Percentiles rank a stretch among this genome's conserved stretches.
Conservation (phyloP, 2,888 invertebrate species). For the Patella caerulea region DNA sequence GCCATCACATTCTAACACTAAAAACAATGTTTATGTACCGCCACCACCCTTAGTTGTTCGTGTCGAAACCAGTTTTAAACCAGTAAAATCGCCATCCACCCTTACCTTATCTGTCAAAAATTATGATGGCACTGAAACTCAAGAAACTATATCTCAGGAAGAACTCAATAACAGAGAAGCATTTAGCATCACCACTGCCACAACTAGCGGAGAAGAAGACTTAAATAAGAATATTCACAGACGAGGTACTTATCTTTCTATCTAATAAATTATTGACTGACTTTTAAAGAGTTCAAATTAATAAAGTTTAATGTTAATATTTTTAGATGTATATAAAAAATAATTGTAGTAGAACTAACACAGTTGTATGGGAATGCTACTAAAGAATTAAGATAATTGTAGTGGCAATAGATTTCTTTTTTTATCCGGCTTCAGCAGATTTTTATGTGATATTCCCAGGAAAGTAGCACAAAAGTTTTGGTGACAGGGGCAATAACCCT, state of each 20-base stretch:
- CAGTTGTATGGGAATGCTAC: too few relatives aligned
- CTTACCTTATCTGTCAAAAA: constrained; percentile 62
- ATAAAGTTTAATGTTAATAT: too few relatives aligned
- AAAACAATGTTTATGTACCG: constrained; percentile 41
- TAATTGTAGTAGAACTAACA: too few relatives aligned
- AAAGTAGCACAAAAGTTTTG: too few relatives aligned
- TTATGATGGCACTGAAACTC: constrained; percentile 68
- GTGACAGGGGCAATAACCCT: too few relatives aligned
- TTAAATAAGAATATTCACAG: background rate
- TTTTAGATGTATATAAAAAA: too few relatives aligned
- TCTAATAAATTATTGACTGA: too few relatives aligned
- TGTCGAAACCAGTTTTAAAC: constrained; percentile 66
- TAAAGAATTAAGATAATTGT: too few relatives aligned
- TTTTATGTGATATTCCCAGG: too few relatives aligned
- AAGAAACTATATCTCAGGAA: constrained; percentile 55
- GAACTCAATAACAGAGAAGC: constrained; percentile 36
- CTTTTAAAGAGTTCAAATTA: too few relatives aligned
- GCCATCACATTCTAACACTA: constrained; percentile 36
- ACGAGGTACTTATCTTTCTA: background rate
- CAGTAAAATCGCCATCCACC: constrained; percentile 48
- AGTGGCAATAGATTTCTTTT: too few relatives aligned
- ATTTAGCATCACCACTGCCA: background rate
- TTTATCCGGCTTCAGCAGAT: too few relatives aligned
- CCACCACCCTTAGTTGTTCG: constrained; percentile 60
- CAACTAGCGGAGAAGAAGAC: background rate